Percentiles rank a stretch among this genome's conserved stretches.
Conservation (phyloP, 1,140 invertebrate species). For the Littorina saxatilis region DNA sequence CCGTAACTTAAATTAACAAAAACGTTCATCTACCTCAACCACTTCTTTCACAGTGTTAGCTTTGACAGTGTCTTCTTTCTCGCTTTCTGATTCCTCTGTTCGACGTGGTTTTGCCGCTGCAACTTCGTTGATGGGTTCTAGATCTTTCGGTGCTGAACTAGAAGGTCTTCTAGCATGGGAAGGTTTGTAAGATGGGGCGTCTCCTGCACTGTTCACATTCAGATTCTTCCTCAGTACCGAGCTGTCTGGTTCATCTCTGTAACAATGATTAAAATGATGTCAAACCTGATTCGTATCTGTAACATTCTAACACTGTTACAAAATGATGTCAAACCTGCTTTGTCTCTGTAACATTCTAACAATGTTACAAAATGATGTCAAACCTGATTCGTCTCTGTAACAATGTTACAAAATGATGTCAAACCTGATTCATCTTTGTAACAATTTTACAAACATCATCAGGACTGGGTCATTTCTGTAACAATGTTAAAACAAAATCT, state of each 20-base stretch:
- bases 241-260: constrained; percentile 26
- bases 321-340: not conserved
- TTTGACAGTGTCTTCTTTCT: constrained; percentile 53
- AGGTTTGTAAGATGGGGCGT: constrained; percentile 37
- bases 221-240: not conserved
- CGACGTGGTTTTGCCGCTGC: constrained; percentile 41
- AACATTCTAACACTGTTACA: too few species aligned
- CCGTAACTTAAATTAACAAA: not conserved
- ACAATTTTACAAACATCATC: too few species aligned
- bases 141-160: constrained; percentile 48
- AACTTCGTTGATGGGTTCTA: constrained; percentile 58
- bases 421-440: not conserved
- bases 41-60: constrained; percentile 56
- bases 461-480: not conserved
- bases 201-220: constrained; percentile 22
- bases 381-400: not conserved
- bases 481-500: too few species aligned
- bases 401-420: not conserved
- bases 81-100: constrained; percentile 2
- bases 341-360: too few species aligned
- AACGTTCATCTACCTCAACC: too few species aligned
- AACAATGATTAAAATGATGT: not conserved
- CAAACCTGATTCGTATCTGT: not conserved
- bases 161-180: constrained; percentile 50
- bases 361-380: not conserved